These are phyloP conservation scores for Rhinolophus ferrumequinum DNA, from an alignment of 2,113 vertebrate species.

Conservation along the genomic window DNA sequence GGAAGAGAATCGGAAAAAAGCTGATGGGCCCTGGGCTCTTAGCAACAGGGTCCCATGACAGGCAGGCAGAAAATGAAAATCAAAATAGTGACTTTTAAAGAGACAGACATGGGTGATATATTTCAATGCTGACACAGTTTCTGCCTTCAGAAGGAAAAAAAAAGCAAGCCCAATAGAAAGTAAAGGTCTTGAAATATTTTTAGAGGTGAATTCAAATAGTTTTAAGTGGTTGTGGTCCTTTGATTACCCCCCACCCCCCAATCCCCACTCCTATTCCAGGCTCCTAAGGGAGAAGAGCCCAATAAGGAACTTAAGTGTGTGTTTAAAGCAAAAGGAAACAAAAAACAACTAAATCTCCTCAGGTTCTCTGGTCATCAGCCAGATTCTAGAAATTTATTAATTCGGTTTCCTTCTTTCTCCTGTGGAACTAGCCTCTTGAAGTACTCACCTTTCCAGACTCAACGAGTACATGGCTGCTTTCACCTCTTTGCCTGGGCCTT, in stretches of 20 bases:
- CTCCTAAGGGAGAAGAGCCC: neutral
- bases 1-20: neutral
- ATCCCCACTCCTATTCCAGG: neutral
- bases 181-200: constrained; percentile 10
- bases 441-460: neutral
- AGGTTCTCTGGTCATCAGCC: neutral
- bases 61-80: neutral
- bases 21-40: neutral
- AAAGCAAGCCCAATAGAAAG: neutral
- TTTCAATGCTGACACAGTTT: constrained; percentile 8
- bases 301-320: neutral
- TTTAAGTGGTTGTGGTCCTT: neutral
- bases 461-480: neutral
- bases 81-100: constrained; percentile 41
- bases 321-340: constrained; percentile 20
- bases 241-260: neutral
- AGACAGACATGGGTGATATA: neutral
- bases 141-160: neutral
- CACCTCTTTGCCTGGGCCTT: neutral
- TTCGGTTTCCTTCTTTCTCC: neutral
- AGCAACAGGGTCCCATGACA: constrained; percentile 22
- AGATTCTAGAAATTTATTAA: constrained; percentile 1
- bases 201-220: neutral
- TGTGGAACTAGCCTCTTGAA: neutral
- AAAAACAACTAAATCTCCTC: neutral